These are phyloP conservation scores for Hyla sarda DNA, from an alignment of 2,113 vertebrate genomes.

Conservation along the genomic window DNA sequence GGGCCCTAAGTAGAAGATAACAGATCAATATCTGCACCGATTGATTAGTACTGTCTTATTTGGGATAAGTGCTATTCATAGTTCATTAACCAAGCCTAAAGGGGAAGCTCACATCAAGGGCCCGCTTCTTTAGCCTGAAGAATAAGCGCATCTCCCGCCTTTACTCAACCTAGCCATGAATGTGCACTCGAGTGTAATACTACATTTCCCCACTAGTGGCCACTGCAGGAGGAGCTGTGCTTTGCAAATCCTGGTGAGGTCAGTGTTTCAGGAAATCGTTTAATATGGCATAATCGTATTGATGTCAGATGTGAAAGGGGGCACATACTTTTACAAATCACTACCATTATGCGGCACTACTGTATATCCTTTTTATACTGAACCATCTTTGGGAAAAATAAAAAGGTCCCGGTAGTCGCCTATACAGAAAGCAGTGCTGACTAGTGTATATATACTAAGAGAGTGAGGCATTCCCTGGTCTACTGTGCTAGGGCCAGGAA, in stretches of 20 bases:
- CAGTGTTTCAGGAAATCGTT: no score
- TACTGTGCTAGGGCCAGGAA: not conserved
- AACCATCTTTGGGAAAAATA: no score
- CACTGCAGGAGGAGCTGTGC: no score
- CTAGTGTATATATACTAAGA: not conserved
- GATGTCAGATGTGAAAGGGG: not conserved
- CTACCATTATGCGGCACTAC: not conserved
- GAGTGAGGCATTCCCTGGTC: not conserved
- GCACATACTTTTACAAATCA: not conserved
- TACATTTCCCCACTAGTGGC: no score
- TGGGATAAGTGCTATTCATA: not conserved
- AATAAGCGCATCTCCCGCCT: no score
- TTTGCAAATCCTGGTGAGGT: no score
- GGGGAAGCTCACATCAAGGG: not conserved
- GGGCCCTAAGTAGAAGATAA: not conserved
- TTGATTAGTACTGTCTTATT: not conserved
- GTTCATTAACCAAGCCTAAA: not conserved
- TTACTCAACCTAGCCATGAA: no score
- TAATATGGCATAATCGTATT: not conserved
- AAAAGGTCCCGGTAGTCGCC: not conserved
- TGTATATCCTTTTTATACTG: not conserved
- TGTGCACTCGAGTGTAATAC: no score
- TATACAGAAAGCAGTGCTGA: not conserved
- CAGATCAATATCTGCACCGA: not conserved
- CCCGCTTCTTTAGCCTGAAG: no score